A percentile compares a stretch with the other conserved stretches of the same genome.
These are phyloP conservation scores for Atethmia centrago DNA, from an alignment of 2,888 invertebrate genomes.

Conservation along the genomic window DNA sequence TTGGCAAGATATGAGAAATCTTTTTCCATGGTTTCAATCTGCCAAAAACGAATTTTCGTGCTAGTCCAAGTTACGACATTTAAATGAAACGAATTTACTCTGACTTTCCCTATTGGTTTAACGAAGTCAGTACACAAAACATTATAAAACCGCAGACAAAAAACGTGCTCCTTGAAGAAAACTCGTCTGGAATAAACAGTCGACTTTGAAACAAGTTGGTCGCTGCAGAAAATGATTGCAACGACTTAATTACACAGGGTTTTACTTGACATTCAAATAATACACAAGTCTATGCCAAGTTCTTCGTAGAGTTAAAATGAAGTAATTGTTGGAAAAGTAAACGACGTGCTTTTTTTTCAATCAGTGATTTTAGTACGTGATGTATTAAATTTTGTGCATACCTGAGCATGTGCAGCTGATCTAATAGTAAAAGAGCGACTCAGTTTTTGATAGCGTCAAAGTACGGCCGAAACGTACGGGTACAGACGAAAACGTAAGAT, in stretches of 20 bases:
- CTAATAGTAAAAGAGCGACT: background rate
- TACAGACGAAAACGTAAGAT: background rate
- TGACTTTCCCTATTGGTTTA: background rate
- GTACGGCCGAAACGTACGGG: background rate
- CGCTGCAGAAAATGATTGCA: slow-evolving; percentile 41
- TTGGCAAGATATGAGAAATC: background rate
- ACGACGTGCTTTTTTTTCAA: slow-evolving; percentile 25
- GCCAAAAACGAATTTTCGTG: background rate
- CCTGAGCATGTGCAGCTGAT: background rate
- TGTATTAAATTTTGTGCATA: slow-evolving; percentile 1
- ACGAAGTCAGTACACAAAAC: slow-evolving; percentile 30
- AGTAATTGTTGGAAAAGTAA: background rate
- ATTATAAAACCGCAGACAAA: slow-evolving; percentile 27
- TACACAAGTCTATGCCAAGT: slow-evolving; percentile 27
- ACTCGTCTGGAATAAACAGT: slow-evolving; percentile 48
- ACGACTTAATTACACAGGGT: slow-evolving; percentile 49
- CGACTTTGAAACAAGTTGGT: slow-evolving; percentile 35
- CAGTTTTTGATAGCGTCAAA: background rate
- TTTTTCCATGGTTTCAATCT: background rate
- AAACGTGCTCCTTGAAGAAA: slow-evolving; percentile 40
- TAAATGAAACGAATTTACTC: background rate
- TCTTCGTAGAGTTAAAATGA: slow-evolving; percentile 9
- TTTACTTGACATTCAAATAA: slow-evolving; percentile 46
- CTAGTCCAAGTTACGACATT: background rate
- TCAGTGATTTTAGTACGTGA: slow-evolving; percentile 20